Evolutionary conservation across 2,888 invertebrate species (phyloP), one percentile per base, ranked within the genome.

Genomic region (Glyphotaelius pellucidus): DNA sequence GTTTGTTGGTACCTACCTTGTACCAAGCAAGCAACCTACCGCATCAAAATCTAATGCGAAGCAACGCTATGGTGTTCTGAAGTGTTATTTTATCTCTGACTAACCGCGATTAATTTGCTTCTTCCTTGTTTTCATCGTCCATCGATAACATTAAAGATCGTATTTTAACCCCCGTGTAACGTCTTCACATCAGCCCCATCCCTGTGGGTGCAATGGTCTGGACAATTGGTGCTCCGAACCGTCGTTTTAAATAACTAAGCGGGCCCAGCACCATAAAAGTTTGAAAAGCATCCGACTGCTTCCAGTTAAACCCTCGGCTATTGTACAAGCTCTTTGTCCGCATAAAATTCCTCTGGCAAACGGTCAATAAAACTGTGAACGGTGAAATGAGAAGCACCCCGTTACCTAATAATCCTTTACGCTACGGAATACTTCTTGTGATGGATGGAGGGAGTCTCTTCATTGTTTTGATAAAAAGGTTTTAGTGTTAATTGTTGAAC

Each of bases 311-410:
- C 67, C 19, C 67, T 25, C 31, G 67, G 88, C 86, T 67, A 87
- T 87, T 91, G 91, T 87, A 84, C 25, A 86, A 86, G n/a, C 91
- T 52, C 91, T 91, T 91, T 91, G 91, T 91, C 79, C 91, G 25
- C n/a, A 35, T 87, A 87, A 80, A 91, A 79, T 85, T 87, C 86
- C 91, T 85, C 87, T 14, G 19, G 67, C 84, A 85, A 67, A 80
- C 35, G 79, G 67, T 19, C 87, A 91, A 87, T 91, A 91, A 91
- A 91, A 91, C 87, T 42, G 86, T 86, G 86, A 86, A 42, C 83
- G 42, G 31, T 15, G 86, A 86, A 30, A 86, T 30, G 86, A n/a
- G 86, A 86, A 83, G 35, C 32, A 35, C 35, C 35, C 35, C 14
- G 83, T 83, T 35, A 67, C 67, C 67, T 67, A 67, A 67, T 67